Percentiles rank a stretch among this genome's conserved stretches.
These are phyloP conservation scores for Conus betulinus DNA, from an alignment of 1,140 invertebrate genomes.

Conservation along the genomic window DNA sequence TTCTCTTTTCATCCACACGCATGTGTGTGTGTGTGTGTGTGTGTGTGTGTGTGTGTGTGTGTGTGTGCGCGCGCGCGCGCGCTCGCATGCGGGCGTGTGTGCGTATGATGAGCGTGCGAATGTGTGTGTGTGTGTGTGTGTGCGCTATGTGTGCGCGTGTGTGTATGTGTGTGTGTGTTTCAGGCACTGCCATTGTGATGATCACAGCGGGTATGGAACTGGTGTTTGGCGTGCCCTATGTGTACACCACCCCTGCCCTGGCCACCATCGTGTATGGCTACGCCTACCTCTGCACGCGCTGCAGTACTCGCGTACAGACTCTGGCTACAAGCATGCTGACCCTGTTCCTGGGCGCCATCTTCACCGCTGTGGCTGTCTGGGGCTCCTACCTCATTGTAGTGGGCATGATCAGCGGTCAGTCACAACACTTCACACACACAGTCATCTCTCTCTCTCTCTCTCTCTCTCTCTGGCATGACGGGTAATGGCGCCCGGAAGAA, in stretches of 20 bases:
- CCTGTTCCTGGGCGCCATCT: slow-evolving; percentile 47
- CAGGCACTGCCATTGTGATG: slow-evolving; percentile 55
- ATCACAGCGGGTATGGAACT: slow-evolving; percentile 55
- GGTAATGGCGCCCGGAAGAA: no score
- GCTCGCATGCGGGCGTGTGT: no score
- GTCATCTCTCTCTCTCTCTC: background rate
- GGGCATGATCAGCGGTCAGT: slow-evolving; percentile 51
- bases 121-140: slow-evolving; percentile 16
- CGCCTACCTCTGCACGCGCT: slow-evolving; percentile 46
- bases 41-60: no score
- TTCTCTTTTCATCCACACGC: no score
- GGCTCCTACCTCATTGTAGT: slow-evolving; percentile 53
- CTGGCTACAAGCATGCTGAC: slow-evolving; percentile 48
- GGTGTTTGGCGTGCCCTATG: slow-evolving; percentile 53
- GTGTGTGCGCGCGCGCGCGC: no score
- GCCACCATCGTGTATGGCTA: slow-evolving; percentile 48
- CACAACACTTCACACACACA: background rate
- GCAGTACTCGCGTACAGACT: slow-evolving; percentile 44
- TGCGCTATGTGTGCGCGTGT: background rate
- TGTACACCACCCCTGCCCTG: slow-evolving; percentile 46
- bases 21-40: no score
- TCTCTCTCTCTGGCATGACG: background rate
- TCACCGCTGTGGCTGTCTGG: slow-evolving; percentile 53
- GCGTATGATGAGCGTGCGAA: background rate
- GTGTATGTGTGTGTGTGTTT: slow-evolving; percentile 7